Conservation (phyloP, 2,113 vertebrate genomes). For the Silurus asotus region DNA sequence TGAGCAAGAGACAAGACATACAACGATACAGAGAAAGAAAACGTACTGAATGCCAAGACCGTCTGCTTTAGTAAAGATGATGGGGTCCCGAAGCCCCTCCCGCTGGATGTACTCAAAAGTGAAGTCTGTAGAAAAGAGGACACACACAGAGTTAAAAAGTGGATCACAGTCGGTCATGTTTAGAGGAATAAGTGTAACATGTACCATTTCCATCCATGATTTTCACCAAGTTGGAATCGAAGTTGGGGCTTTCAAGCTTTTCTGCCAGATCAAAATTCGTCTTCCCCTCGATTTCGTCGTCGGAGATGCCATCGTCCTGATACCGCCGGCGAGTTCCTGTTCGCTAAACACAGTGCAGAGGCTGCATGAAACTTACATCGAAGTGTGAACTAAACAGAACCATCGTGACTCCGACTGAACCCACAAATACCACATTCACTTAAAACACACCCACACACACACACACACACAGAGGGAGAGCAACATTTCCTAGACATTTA, state of each 20-base stretch:
- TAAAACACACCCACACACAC: background rate
- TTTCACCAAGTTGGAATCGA: slow-evolving; percentile 84
- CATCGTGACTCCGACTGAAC: background rate
- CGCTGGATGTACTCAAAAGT: slow-evolving; percentile 95
- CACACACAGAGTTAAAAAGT: slow-evolving; percentile 12
- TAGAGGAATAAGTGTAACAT: slow-evolving; percentile 13
- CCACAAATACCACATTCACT: background rate
- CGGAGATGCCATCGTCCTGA: slow-evolving; percentile 95
- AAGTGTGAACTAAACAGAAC: background rate
- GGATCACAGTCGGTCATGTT: background rate
- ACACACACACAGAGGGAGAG: background rate
- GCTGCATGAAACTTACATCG: background rate
- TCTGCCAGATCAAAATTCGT: slow-evolving; percentile 93
- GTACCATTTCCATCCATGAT: slow-evolving; percentile 97
- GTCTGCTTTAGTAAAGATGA: slow-evolving; percentile 89
- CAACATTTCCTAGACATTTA: background rate
- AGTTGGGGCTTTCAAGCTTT: slow-evolving; percentile 84
- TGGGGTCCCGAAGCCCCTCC: slow-evolving; percentile 89
- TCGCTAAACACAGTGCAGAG: slow-evolving; percentile 72
- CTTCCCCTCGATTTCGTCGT: slow-evolving; percentile 98
- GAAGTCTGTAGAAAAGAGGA: slow-evolving; percentile 79
- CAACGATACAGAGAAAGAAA: background rate
- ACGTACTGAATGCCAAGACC: slow-evolving; percentile 94
- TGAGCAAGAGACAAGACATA: too few species aligned
- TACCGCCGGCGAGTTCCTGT: slow-evolving; percentile 90